Conservation (phyloP, 2,888 invertebrate species). For the Serrognathus titanus region DNA sequence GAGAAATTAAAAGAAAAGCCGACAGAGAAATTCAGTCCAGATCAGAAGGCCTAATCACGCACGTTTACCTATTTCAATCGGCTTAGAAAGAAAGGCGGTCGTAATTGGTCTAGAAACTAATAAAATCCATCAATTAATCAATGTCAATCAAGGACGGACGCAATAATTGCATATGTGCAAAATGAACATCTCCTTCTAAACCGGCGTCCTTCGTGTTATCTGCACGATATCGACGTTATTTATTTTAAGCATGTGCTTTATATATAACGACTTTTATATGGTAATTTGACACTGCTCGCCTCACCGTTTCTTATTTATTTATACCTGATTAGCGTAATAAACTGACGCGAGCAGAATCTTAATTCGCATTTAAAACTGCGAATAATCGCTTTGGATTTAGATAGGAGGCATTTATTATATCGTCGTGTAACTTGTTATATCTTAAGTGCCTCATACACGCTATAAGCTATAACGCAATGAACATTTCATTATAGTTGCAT, state of each 20-base stretch:
- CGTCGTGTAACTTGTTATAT: too few relatives aligned
- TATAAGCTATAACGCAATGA: too few relatives aligned
- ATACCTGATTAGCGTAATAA: neutral
- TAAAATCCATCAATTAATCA: constrained; percentile 8
- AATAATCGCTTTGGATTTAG: too few relatives aligned
- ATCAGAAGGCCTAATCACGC: neutral
- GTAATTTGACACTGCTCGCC: neutral
- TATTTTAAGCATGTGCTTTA: neutral
- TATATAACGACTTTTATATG: constrained; percentile 2
- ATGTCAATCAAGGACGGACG: constrained; percentile 9
- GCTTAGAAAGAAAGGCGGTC: neutral
- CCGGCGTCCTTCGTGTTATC: neutral
- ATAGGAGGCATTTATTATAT: too few relatives aligned
- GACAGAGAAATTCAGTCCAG: neutral
- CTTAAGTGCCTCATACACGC: too few relatives aligned
- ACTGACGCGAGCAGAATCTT: neutral
- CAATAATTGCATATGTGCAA: constrained; percentile 1
- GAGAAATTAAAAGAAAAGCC: constrained; percentile 12
- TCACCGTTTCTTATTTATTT: neutral
- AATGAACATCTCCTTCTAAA: neutral
- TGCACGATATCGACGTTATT: neutral
- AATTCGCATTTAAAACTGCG: neutral
- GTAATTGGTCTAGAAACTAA: constrained; percentile 4
- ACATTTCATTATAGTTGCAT: too few relatives aligned
- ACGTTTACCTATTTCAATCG: neutral